These are phyloP conservation scores for Misgurnus anguillicaudatus DNA, from an alignment of 2,113 vertebrate genomes.

Conservation along the genomic window DNA sequence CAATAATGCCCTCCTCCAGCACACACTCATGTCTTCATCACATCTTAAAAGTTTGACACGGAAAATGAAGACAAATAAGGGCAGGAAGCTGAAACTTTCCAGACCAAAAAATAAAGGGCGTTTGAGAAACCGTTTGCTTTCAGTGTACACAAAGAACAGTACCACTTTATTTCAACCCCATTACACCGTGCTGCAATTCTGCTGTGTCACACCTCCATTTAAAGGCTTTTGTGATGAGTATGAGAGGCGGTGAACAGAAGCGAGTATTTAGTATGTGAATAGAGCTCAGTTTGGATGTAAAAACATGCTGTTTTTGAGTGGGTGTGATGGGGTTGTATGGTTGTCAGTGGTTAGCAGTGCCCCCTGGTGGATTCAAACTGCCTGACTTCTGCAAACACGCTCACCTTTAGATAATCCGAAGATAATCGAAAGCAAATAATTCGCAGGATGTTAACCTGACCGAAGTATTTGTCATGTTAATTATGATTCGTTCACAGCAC, in stretches of 20 bases:
- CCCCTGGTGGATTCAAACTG: slow-evolving; percentile 1
- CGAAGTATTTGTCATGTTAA: slow-evolving; percentile 25
- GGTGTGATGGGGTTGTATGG: slow-evolving; percentile 9
- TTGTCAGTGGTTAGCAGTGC: not conserved
- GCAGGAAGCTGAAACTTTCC: slow-evolving; percentile 6
- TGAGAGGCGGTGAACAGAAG: not conserved
- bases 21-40: not conserved
- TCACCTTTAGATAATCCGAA: slow-evolving; percentile 9
- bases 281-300: not conserved
- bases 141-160: slow-evolving; percentile 16
- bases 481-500: slow-evolving; percentile 33
- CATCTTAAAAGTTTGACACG: slow-evolving; percentile 25
- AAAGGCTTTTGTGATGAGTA: not conserved
- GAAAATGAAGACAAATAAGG: slow-evolving; percentile 9
- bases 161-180: not conserved
- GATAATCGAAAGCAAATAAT: slow-evolving; percentile 39
- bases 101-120: not conserved
- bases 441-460: slow-evolving; percentile 20
- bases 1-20: slow-evolving; percentile 29
- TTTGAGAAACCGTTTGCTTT: not conserved
- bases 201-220: not conserved
- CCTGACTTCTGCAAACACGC: not conserved
- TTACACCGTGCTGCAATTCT: not conserved
- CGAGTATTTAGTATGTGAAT: slow-evolving; percentile 2
- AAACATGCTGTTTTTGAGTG: slow-evolving; percentile 7